Conservation (phyloP, 2,888 invertebrate genomes). For the Tachystola acroxantha region DNA sequence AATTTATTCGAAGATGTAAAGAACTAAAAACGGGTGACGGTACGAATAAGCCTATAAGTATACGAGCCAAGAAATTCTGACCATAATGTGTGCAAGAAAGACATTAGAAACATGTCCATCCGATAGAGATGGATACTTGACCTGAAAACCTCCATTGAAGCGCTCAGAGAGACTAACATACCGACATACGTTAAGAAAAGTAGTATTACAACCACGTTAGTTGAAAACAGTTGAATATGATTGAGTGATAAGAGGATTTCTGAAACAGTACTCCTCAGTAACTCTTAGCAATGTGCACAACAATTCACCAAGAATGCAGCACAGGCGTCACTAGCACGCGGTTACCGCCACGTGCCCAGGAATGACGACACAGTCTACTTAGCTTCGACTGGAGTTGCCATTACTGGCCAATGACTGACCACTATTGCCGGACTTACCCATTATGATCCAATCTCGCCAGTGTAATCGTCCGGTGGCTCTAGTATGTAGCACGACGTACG, state of each 20-base stretch:
- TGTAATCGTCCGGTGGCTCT: conserved; percentile 46
- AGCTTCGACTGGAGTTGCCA: conserved; percentile 35
- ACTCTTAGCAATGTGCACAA: conserved; percentile 21
- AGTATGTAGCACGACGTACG: conserved; percentile 57
- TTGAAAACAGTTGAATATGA: too few relatives aligned
- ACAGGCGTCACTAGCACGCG: conserved; percentile 30
- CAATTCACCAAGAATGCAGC: conserved; percentile 26
- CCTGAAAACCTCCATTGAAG: conserved; percentile 36
- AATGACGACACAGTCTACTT: conserved; percentile 52
- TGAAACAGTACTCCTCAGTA: too few relatives aligned
- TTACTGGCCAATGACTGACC: conserved; percentile 26
- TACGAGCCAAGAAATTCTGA: too few relatives aligned
- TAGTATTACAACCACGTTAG: too few relatives aligned
- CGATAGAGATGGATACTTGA: conserved; percentile 29
- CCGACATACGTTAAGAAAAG: too few relatives aligned
- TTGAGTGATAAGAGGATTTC: too few relatives aligned
- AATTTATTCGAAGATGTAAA: conserved; percentile 7
- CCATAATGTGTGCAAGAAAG: conserved; percentile 7
- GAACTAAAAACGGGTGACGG: background rate
- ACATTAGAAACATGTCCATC: conserved; percentile 14
- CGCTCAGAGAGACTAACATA: conserved; percentile 22
- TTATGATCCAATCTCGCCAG: conserved; percentile 61
- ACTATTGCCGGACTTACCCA: conserved; percentile 52
- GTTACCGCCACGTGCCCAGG: conserved; percentile 35
- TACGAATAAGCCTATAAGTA: too few relatives aligned